Evolutionary conservation across 1,140 invertebrate genomes (phyloP).

Genomic region (Venturia canescens): DNA sequence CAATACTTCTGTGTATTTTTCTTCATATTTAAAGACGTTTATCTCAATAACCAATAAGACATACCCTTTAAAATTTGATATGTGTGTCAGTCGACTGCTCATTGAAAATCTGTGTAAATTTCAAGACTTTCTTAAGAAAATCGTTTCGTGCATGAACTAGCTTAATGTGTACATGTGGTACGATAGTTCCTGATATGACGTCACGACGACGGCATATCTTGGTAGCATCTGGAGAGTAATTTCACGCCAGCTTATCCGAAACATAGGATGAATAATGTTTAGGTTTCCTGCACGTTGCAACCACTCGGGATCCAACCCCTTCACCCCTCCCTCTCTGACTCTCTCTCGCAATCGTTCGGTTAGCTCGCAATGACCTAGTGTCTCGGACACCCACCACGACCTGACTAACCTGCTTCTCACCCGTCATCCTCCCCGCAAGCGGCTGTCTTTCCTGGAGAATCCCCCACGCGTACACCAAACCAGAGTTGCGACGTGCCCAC

Average conservation of each 20-base stretch:
- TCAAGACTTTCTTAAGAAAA: too few species aligned
- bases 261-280: conserved; percentile 53
- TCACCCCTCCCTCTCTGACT: neutral
- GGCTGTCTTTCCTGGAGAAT: neutral
- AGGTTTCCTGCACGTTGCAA: conserved; percentile 47
- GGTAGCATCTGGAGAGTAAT: conserved; percentile 52
- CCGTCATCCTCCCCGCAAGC: neutral
- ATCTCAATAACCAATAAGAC: too few species aligned
- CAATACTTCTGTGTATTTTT: too few species aligned
- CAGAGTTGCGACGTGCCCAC: conserved; percentile 30
- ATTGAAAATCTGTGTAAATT: too few species aligned
- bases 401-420: conserved; percentile 9
- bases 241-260: conserved; percentile 54
- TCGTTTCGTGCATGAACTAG: too few species aligned
- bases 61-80: too few species aligned
- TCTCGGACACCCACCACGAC: conserved; percentile 23
- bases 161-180: neutral
- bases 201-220: conserved; percentile 40
- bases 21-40: too few species aligned
- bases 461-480: conserved; percentile 4
- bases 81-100: too few species aligned
- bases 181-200: conserved; percentile 1
- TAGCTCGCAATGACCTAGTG: conserved; percentile 30
- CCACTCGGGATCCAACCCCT: neutral
- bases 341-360: conserved; percentile 17